Base-by-base conservation (phyloP, 2,888 invertebrate species). In the Desoria tigrina region DNA sequence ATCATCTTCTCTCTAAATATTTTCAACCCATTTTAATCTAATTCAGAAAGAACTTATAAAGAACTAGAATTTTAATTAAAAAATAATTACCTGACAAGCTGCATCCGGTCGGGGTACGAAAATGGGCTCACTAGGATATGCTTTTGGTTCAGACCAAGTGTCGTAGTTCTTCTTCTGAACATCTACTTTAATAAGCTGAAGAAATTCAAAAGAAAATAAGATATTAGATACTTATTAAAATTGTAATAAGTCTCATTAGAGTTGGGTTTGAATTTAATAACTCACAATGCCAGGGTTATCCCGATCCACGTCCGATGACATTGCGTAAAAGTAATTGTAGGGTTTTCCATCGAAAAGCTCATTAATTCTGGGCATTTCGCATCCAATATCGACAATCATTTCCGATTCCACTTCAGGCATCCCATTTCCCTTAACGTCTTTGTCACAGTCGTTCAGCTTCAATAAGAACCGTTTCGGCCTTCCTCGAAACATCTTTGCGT, bases 301-400 rank as follows among this genome's bases (percentile, higher is more conserved):
- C 4, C 87, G 84, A 76, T 86, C 86, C 1, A 86, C 85, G 77
- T 93, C 92, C 2, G 91, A 88, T 72, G 91, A 90, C 68, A 93
- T 92, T 0, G 91, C 94, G 78, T 94, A 96, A 79, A 91, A 92
- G 79, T 89, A 95, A 74, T 87, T 84, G 79, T 95, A 95, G 1
- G 86, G 85, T 70, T 49, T 86, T 77, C 65, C 87, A 68, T 85
- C 82, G 77, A 81, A 81, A 24, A 77, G 78, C 16, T 89, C 88
- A 76, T 93, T 86, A 74, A 94, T 88, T 70, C 91, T 84, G 0
- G 95, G 95, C 0, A 94, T 92, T 80, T 95, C 94, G 78, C 92
- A 92, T 42, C 92, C 91, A 63, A 90, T 78, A 71, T 89, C 84
- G 37, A 87, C 88, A 0, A 92, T 80, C 55, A 84, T 78, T 76